A percentile compares a stretch with the other conserved stretches of the same genome.
These are phyloP conservation scores for Jacana jacana DNA, from an alignment of 2,113 vertebrate species.

Conservation along the genomic window DNA sequence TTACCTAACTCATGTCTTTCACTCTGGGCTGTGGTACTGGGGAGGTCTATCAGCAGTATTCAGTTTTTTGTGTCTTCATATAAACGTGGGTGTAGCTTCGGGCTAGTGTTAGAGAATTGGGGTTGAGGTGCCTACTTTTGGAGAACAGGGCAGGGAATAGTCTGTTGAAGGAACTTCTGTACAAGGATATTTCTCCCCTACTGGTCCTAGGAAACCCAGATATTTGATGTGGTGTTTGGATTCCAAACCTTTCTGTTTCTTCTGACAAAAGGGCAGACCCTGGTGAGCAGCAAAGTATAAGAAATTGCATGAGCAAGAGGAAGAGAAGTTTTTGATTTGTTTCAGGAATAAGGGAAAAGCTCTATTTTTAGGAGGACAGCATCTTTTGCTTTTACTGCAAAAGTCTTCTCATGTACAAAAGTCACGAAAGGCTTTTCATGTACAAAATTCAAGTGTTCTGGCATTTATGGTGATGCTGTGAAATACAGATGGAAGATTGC, in stretches of 20 bases:
- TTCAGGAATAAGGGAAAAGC: not conserved
- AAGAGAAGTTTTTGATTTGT: not conserved
- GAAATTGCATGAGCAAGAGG: not conserved
- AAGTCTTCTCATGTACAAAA: not conserved
- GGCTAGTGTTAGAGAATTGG: not conserved
- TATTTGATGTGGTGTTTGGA: not conserved
- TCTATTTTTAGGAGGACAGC: not conserved
- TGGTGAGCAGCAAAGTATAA: not conserved
- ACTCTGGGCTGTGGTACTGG: not conserved
- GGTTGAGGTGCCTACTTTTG: not conserved
- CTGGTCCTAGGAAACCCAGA: not conserved
- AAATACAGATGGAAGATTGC: not conserved
- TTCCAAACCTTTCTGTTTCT: not conserved
- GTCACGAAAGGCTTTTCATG: not conserved
- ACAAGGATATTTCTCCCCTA: not conserved
- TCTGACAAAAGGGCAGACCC: not conserved
- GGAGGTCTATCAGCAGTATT: not conserved
- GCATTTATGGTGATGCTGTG: not conserved
- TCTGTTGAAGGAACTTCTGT: not conserved
- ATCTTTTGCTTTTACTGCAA: not conserved
- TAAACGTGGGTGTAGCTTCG: not conserved
- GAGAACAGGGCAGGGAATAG: not conserved
- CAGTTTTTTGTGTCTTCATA: not conserved
- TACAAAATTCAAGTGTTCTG: not conserved
- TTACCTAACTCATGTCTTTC: not conserved